Conservation (phyloP, 1,140 invertebrate genomes). For the Orchesella cincta region DNA sequence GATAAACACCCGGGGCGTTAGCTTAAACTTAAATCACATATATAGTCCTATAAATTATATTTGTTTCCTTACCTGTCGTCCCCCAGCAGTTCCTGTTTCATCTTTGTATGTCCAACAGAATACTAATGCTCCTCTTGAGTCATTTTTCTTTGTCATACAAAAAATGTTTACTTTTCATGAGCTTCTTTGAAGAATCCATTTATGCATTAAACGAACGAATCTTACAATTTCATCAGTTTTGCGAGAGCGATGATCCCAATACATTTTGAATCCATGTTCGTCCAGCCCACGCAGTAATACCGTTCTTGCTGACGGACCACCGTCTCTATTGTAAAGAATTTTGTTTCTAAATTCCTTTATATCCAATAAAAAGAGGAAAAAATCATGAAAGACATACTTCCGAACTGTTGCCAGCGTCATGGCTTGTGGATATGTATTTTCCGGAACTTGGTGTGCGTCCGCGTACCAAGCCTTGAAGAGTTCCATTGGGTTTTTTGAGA, state of each 20-base stretch:
- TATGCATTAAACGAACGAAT: not conserved
- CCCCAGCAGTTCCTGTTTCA: not conserved
- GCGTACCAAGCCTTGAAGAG: not conserved
- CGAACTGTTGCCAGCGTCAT: constrained; percentile 8
- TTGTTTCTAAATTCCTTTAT: not conserved
- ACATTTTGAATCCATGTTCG: constrained; percentile 6
- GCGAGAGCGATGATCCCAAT: constrained; percentile 12
- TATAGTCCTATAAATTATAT: no score
- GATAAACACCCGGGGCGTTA: no score
- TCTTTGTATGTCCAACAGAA: constrained; percentile 17
- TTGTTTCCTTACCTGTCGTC: not conserved
- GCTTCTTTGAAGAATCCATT: not conserved
- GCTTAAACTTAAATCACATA: no score
- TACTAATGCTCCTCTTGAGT: not conserved
- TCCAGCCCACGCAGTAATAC: constrained; percentile 5
- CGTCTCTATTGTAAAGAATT: not conserved
- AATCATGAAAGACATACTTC: not conserved
- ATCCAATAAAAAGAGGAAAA: not conserved
- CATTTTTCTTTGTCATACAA: not conserved
- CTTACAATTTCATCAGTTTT: constrained; percentile 15
- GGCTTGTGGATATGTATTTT: constrained; percentile 1
- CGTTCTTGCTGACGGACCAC: constrained; percentile 5
- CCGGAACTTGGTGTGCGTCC: not conserved
- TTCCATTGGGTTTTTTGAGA: constrained; percentile 19
- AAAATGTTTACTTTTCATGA: not conserved